Conservation (phyloP, 2,113 vertebrate species). For the Erinaceus europaeus region DNA sequence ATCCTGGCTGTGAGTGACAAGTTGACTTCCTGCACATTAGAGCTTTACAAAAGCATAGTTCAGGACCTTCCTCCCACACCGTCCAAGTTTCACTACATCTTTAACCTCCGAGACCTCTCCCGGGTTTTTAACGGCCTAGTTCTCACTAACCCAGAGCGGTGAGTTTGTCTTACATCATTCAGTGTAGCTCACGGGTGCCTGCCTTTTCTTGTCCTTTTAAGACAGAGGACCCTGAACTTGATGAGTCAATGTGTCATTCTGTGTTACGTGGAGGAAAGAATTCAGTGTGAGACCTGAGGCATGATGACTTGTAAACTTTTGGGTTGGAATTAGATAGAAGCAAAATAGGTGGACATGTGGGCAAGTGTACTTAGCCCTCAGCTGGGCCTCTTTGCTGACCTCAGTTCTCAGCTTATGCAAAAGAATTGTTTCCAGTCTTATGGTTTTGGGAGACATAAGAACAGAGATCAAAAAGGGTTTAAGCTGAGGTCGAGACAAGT, state of each 20-base stretch:
- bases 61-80: conserved; percentile 93
- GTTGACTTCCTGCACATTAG: conserved; percentile 90
- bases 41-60: conserved; percentile 89
- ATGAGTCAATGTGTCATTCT: fast-evolving
- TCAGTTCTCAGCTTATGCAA: not conserved
- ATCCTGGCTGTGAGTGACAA: conserved; percentile 84
- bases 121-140: conserved; percentile 91
- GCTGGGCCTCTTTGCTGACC: fast-evolving
- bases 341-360: not conserved
- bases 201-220: not conserved
- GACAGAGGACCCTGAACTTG: not conserved
- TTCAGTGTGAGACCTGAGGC: not conserved
- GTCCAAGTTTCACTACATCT: conserved; percentile 98
- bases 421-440: not conserved
- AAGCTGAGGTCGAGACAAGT: not conserved
- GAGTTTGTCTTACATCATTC: not conserved
- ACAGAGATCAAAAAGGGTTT: not conserved
- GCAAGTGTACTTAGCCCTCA: fast-evolving
- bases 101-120: conserved; percentile 95
- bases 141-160: conserved; percentile 91
- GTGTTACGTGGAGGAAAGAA: not conserved
- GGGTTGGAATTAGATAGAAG: not conserved
- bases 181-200: fast-evolving
- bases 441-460: not conserved
- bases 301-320: not conserved